phyloP scores from a whole-genome alignment of 2,113 vertebrate species.

The Melanerpes formicivorus region DNA sequence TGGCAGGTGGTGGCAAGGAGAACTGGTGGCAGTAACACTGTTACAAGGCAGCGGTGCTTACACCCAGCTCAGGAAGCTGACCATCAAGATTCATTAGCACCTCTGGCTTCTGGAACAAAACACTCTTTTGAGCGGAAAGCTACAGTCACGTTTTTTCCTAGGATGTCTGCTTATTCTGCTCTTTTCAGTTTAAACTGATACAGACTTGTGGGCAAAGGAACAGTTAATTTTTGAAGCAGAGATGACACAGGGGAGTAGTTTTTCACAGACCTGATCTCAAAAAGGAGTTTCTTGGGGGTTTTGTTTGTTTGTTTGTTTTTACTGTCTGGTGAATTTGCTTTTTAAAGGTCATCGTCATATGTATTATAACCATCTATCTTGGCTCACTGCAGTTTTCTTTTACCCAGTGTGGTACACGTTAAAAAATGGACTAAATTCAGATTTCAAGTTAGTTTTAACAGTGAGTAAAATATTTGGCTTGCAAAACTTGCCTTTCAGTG shows the following conservation, averaged over 20 bases:
- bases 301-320: too few species aligned
- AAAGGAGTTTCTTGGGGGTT: too few species aligned
- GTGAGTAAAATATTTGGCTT: slow-evolving; percentile 25
- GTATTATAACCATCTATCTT: neutral
- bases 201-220: neutral
- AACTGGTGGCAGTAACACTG: neutral
- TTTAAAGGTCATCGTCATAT: neutral
- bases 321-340: neutral
- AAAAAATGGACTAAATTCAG: slow-evolving; percentile 3
- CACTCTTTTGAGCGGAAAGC: neutral
- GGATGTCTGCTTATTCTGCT: neutral
- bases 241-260: neutral
- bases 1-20: neutral
- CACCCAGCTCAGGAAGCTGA: rapidly evolving
- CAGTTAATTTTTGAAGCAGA: neutral
- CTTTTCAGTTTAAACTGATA: neutral
- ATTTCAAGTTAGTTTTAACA: slow-evolving; percentile 27
- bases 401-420: neutral
- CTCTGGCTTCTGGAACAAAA: neutral
- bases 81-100: neutral
- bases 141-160: neutral
- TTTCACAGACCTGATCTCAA: neutral
- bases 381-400: neutral
- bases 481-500: slow-evolving; percentile 3
- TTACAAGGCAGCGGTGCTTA: rapidly evolving